A percentile compares a stretch with the other conserved stretches of the same genome.
Conservation (phyloP, 2,888 invertebrate genomes). For the Spialia ferax region DNA sequence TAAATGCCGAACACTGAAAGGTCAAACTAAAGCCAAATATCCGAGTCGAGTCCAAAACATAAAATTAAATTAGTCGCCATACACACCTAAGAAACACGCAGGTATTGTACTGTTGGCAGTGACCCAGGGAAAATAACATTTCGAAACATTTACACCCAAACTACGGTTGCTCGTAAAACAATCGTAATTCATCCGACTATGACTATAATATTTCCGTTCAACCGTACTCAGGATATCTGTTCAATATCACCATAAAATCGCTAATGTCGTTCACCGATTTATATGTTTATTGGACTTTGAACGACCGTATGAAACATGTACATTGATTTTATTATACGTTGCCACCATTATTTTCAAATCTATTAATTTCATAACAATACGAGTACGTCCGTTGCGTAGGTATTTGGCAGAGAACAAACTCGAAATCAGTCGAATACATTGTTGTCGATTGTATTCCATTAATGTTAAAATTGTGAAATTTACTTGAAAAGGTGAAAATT, state of each 20-base stretch:
- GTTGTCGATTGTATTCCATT: not conserved
- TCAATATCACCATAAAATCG: slow-evolving; percentile 42
- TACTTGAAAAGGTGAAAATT: too few relatives aligned
- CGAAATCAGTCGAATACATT: slow-evolving; percentile 11
- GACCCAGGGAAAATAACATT: slow-evolving; percentile 39
- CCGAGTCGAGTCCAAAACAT: slow-evolving; percentile 18
- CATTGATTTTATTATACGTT: not conserved
- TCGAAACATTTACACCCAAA: slow-evolving; percentile 37
- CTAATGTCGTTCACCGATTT: slow-evolving; percentile 36
- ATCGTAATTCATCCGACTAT: slow-evolving; percentile 42
- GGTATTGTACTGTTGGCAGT: slow-evolving; percentile 39
- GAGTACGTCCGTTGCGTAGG: too few relatives aligned
- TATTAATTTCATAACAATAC: slow-evolving; percentile 14
- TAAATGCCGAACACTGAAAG: not conserved
- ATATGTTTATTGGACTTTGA: slow-evolving; percentile 29
- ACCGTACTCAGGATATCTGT: slow-evolving; percentile 43
- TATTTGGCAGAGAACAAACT: slow-evolving; percentile 2
- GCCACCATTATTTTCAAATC: slow-evolving; percentile 1
- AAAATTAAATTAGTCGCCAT: slow-evolving; percentile 17
- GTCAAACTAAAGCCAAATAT: slow-evolving; percentile 39
- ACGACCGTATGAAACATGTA: not conserved
- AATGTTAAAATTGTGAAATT: not conserved
- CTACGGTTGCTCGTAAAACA: slow-evolving; percentile 39
- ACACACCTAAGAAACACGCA: slow-evolving; percentile 24
- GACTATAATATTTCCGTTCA: slow-evolving; percentile 43